Base-by-base conservation (phyloP, 1,140 invertebrate species). In the Euborellia annulipes region DNA sequence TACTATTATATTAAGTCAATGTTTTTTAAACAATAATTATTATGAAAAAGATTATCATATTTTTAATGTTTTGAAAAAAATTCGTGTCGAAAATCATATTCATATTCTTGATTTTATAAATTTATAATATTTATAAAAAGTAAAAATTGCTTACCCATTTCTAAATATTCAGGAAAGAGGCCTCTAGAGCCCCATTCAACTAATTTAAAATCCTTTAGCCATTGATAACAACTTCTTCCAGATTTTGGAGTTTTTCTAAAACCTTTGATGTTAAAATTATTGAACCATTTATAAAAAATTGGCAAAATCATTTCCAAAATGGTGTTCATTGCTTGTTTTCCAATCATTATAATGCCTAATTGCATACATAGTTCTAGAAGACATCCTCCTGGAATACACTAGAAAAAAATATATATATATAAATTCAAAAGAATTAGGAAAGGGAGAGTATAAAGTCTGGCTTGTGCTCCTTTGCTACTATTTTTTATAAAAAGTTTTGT, bases 111-210 rank as follows among this genome's bases (percentile, higher is more conserved):
- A n/a, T n/a, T 45, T 19, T 17, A 7, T 8, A 16, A 41, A 7
- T 13, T 3, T 41, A 46, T 36, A 30, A 27, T 27, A n/a, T 27
- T 27, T 27, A 27, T 27, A 38, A 20, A 38, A 20, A 17, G 4
- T n/a, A 38, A 38, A 20, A 9, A 9, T 32, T 37, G 55, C 63
- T 67, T 70, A 89, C 86, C 83, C 89, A 97, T 96, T 75, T 97
- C 93, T 41, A 98, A 68, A 65, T 97, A 97, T 67, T 98, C 94
- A 3, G 87, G 85, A 64, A 97, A 97, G 11, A 97, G 68, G 54
- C 89, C 87, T 61, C 86, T 77, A 39, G 88, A 75, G 14, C 85
- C 86, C 71, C 90, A 94, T 53, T 87, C 78, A 2, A 88, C 71
- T 23, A 98, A 67, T 58, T 87, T 85, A 56, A 85, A 94, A 62